These are phyloP conservation scores for Bombylius discolor DNA, from an alignment of 2,888 invertebrate species.

Conservation along the genomic window DNA sequence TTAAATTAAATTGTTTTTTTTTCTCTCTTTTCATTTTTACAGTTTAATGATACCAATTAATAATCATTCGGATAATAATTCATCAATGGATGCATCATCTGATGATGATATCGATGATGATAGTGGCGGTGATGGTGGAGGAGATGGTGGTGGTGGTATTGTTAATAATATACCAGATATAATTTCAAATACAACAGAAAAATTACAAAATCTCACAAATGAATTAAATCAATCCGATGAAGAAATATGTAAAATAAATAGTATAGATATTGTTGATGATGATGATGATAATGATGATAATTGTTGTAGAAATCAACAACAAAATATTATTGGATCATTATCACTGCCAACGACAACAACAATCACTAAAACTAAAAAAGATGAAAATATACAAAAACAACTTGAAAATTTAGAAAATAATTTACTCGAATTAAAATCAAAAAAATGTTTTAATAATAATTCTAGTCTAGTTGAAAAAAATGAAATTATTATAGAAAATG, in stretches of 20 bases:
- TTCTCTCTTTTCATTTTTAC: slow-evolving; percentile 4
- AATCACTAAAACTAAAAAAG: neutral
- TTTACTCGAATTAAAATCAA: slow-evolving; percentile 1
- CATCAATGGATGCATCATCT: slow-evolving; percentile 29
- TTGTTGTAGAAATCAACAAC: too few relatives aligned
- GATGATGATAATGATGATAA: neutral
- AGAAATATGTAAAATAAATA: slow-evolving; percentile 11
- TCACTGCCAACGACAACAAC: neutral
- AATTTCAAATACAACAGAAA: slow-evolving; percentile 23
- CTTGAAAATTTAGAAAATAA: slow-evolving; percentile 4
- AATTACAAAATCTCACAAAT: slow-evolving; percentile 26
- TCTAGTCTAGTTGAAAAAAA: slow-evolving; percentile 8
- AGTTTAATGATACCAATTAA: slow-evolving; percentile 25
- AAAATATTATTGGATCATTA: neutral
- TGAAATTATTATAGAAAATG: neutral
- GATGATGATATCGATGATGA: slow-evolving; percentile 16
- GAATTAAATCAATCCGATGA: slow-evolving; percentile 26
- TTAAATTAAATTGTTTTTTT: neutral
- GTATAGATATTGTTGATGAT: neutral
- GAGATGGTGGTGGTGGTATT: too few relatives aligned
- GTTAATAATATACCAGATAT: slow-evolving; percentile 19
- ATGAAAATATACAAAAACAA: neutral
- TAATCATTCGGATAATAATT: slow-evolving; percentile 28
- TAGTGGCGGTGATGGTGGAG: too few relatives aligned
- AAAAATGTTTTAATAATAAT: slow-evolving; percentile 6